phyloP scores from a whole-genome alignment of 92 coral and sea anemone genomes.

The Zoanthus solanderi region DNA sequence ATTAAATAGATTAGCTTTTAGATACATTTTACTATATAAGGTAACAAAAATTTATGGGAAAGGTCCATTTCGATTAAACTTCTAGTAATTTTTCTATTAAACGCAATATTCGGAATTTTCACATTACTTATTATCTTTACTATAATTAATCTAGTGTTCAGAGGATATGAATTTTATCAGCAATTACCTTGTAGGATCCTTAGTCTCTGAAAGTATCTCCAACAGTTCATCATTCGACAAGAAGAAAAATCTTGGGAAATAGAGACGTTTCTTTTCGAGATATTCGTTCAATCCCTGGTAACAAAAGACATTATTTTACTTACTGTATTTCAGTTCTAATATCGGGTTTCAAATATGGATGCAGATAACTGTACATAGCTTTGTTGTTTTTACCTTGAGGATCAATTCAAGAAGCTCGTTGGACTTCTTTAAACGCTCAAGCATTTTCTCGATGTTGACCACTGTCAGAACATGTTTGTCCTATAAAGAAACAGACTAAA shows the following conservation, averaged over 20 bases:
- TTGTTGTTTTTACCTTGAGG: constrained; percentile 81
- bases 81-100: no score
- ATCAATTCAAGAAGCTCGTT: constrained; percentile 96
- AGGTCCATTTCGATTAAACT: no score
- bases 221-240: constrained; percentile 95
- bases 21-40: no score
- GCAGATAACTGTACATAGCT: background rate
- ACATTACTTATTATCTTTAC: no score
- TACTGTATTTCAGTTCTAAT: background rate
- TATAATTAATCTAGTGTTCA: no score
- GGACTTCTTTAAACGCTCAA: constrained; percentile 95
- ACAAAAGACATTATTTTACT: background rate
- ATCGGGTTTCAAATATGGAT: background rate
- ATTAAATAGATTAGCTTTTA: no score
- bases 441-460: constrained; percentile 92
- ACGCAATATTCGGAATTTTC: no score
- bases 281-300: constrained; percentile 95
- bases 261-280: constrained; percentile 94
- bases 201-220: constrained; percentile 96
- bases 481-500: constrained; percentile 51
- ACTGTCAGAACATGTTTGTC: constrained; percentile 95
- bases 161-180: background rate
- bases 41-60: no score
- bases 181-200: constrained; percentile 93
- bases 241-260: constrained; percentile 98